Conservation (phyloP, 2,113 vertebrate genomes). For the Pionites leucogaster region DNA sequence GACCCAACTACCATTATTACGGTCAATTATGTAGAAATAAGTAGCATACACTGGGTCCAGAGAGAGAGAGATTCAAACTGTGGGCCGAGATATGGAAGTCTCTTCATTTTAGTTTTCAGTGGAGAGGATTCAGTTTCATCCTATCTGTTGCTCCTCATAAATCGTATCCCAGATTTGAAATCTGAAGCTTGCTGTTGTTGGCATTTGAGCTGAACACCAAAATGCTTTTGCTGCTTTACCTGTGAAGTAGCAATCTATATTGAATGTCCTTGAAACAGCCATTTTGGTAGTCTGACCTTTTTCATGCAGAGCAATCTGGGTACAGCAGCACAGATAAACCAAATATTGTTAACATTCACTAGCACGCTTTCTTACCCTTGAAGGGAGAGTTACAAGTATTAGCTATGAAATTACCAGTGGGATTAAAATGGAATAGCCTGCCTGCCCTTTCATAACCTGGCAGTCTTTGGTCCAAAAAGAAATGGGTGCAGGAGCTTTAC, state of each 20-base stretch:
- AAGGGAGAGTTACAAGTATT: background rate
- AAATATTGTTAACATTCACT: background rate
- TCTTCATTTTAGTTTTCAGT: background rate
- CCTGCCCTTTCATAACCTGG: background rate
- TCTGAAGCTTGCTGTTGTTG: conserved; percentile 35
- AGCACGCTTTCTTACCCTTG: background rate
- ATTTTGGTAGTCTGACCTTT: background rate
- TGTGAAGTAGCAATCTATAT: conserved; percentile 17
- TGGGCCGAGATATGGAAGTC: background rate
- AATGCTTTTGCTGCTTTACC: conserved; percentile 39
- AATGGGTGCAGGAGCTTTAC: background rate
- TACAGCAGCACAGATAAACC: background rate
- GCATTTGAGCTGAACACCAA: conserved; percentile 47
- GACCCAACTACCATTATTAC: background rate
- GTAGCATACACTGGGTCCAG: background rate
- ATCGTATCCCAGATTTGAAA: conserved; percentile 34
- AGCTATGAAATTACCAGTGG: background rate
- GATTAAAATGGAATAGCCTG: background rate
- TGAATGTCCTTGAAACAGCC: conserved; percentile 38
- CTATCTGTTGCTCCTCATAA: background rate
- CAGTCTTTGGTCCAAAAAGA: background rate
- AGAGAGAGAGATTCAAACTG: background rate
- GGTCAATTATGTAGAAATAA: background rate
- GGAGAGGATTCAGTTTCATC: conserved; percentile 11
- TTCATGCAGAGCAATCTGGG: background rate